A percentile compares a stretch with the other conserved stretches of the same genome.
These are phyloP conservation scores for Malurus splendens DNA, from an alignment of 2,797 vertebrate genomes.

Conservation along the genomic window DNA sequence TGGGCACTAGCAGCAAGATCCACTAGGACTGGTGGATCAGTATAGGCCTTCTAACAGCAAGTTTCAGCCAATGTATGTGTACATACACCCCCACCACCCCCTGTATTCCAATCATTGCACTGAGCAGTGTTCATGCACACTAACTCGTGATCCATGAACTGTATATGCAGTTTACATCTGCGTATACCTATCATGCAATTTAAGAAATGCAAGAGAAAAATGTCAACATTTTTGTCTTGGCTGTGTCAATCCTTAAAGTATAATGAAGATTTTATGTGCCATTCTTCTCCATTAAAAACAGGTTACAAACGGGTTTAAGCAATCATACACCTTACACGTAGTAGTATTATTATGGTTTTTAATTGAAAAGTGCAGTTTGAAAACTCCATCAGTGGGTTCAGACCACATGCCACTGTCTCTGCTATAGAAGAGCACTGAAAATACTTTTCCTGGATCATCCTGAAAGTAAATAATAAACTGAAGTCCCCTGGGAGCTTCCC, in stretches of 20 bases:
- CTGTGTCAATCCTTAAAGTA: neutral
- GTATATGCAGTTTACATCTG: neutral
- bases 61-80: fast-evolving
- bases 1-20: fast-evolving
- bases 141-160: neutral
- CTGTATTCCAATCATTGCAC: fast-evolving
- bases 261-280: neutral
- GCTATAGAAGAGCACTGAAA: neutral
- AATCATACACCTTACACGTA: neutral
- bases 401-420: neutral
- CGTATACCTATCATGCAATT: neutral
- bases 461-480: neutral
- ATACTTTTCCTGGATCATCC: neutral
- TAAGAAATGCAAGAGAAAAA: neutral
- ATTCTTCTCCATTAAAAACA: neutral
- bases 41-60: neutral
- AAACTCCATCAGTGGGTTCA: neutral
- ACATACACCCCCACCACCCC: fast-evolving
- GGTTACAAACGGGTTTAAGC: neutral
- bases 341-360: neutral
- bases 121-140: neutral
- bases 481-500: neutral
- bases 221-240: neutral
- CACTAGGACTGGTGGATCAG: neutral
- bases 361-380: neutral